Base-by-base conservation (phyloP, 2,888 invertebrate species). In the Ophraella communa region DNA sequence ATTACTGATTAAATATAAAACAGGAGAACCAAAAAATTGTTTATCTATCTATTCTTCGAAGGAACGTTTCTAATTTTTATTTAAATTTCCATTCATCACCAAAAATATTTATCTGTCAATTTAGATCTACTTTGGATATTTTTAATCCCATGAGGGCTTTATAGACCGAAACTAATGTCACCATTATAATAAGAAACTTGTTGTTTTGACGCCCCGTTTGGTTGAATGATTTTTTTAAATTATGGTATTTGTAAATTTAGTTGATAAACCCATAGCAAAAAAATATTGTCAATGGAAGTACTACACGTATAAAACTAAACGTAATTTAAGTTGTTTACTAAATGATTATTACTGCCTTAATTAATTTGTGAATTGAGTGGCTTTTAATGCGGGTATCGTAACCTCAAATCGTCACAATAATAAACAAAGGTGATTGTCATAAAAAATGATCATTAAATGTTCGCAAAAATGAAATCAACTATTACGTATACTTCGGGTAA, bases 381-480 rank as follows among this genome's bases (percentile, higher is more conserved):
- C 47, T n/a, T 21, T 21, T 47, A 24, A 27, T 51, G 27, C 17
- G 49, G 49, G 49, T 27, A 51, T 23, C 27, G 7, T 23, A 51
- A 51, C 49, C 49, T 51, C 21, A 51, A 51, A 51, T 24, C 8
- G 27, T 27, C 24, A 27, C 27, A 51, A 51, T 11, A 27, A 24
- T 51, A 27, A 51, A 51, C 27, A 24, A 51, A 24, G 17, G 10
- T 27, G 5, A 27, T 24, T 51, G 27, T 51, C 27, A 51, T 51
- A 23, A 17, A 51, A 24, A 51, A 51, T 10, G 11, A n/a, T 47
- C 4, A 47, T 45, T 14, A 39, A 17, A 39, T 17, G n/a, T 14
- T 39, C 17, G 39, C 39, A 17, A 39, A 39, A 39, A 17, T 5
- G 0, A 30, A 30, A 11, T 30, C 30, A 11, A 30, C 30, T 7